Percentiles rank a stretch among this genome's conserved stretches.
phyloP scores from a whole-genome alignment of 2,888 invertebrate species.

The Drosophila melanosoma region DNA sequence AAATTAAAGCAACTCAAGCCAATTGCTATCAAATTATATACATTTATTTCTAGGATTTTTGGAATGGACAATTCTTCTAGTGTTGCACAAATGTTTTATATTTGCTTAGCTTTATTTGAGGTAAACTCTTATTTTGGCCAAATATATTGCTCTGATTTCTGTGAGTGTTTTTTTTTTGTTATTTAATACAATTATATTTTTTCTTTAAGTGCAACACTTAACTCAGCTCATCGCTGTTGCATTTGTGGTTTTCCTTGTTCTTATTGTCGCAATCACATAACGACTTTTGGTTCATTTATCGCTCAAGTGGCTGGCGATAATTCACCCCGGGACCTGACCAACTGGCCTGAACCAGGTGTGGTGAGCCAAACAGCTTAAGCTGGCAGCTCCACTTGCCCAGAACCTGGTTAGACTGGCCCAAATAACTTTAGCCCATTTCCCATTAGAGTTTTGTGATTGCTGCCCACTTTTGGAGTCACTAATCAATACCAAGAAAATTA shows the following conservation, averaged over 20 bases:
- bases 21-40: background rate
- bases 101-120: background rate
- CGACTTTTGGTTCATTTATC: conserved; percentile 69
- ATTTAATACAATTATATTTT: background rate
- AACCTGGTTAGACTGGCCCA: conserved; percentile 11
- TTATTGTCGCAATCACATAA: conserved; percentile 53
- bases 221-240: conserved; percentile 24
- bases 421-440: conserved; percentile 40
- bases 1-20: background rate
- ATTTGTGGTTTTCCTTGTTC: conserved; percentile 11
- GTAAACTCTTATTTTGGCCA: background rate
- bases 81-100: background rate
- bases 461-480: conserved; percentile 34
- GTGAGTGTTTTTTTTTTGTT: background rate
- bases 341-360: conserved; percentile 86
- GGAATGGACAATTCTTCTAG: background rate
- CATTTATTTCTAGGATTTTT: background rate
- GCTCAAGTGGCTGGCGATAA: conserved; percentile 73
- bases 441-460: conserved; percentile 57
- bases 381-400: background rate
- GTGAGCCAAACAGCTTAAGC: conserved; percentile 16
- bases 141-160: background rate
- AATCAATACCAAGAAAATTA: conserved; percentile 14
- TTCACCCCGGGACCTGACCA: conserved; percentile 91
- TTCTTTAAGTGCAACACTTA: conserved; percentile 29